Evolutionary conservation across 2,888 invertebrate genomes (phyloP), one percentile per base, ranked within the genome.

Genomic region (Apamea anceps): DNA sequence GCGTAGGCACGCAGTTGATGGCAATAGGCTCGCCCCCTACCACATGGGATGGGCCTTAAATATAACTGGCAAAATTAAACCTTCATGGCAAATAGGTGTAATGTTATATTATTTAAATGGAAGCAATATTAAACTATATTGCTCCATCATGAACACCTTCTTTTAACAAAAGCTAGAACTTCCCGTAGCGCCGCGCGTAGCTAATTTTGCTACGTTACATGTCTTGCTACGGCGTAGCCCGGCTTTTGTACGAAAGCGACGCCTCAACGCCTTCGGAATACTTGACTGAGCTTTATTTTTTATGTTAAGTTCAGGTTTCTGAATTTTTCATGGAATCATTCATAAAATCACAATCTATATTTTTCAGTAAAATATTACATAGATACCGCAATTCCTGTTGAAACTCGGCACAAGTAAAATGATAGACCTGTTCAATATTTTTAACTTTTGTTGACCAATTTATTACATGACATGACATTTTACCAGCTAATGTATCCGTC

Each of bases 211-310:
- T 66, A 82, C 51, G 60, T 18, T 7, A 83, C 54, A 37, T 57
- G 18, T 4, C 32, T 18, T 37, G 45, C 83, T 80, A 83, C 80
- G 84, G 37, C 84, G 83, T 81, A 81, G 78, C 78, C 32, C 67
- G 7, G 1, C 13, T 67, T 28, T 54, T 28, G 51, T 84, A 68
- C 37, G 25, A 68, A 67, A 72, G 25, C 48, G 25, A 32, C 54
- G 62, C 32, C 57, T 65, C 21, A 65, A 65, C 25, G 63, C 57
- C 28, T 57, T 57, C n/a, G 15, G 13, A 1, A 65, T 60, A 48
- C 10, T 51, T 70, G n/a, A 65, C 21, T 15, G 57, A 60, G 28
- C 28, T 48, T 57, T 68, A 45, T 42, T 78, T 68, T 68, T 37
- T 37, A 51, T 42, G 12, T 37, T 13, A 21, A 66, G 60, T 51